Base-by-base conservation (phyloP, 2,797 vertebrate genomes). In the Rhabdophis nuchalis region DNA sequence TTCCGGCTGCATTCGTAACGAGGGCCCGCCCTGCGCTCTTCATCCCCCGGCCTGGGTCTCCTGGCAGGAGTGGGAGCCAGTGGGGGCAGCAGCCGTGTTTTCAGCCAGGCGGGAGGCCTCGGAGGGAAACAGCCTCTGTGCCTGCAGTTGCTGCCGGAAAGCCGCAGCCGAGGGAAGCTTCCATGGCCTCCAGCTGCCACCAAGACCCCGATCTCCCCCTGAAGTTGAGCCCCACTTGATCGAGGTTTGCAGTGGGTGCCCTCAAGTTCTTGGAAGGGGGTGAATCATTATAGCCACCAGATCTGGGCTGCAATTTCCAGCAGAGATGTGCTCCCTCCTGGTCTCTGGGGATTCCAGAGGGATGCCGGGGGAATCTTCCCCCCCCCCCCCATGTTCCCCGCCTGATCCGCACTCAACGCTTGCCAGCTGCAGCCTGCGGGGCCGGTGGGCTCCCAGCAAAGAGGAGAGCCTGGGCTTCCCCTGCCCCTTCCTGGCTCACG, bases 131-230 rank as follows among this genome's bases (percentile, higher is more conserved):
- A 56, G 23, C 41, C 54, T 60, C 64, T 68, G 57, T 13, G 41
- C 54, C 13, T 1, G 5, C 57, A 29, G 54, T 23, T 46, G 8
- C 53, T n/a, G 53, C 61, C 13, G 1, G 8, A 36, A 11, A 58
- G 36, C 53, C 68, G 1, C 29, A 12, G 10, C 72, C 12, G 0
- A 11, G 1, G 29, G 89, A 12, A 85, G 16, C 29, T 11, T 11
- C 50, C 13, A 2, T 0, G 1, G 46, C 46, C 23, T 27, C 58
- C 20, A 4, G 2, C 5, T 18, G 14, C 23, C 20, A 41, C 10
- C 4, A 5, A 88, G 41, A 5, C 6, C 41, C 12, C 5, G 1
- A n/a, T 16, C 18, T 10, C 57, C 36, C 11, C 6, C 5, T 0
- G 29, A n/a, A 7, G 12, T 13, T 16, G 14, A 50, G 13, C 7